A percentile compares a stretch with the other conserved stretches of the same genome.
Conservation (phyloP, 2,888 invertebrate genomes). For the Blastobasis lacticolella region DNA sequence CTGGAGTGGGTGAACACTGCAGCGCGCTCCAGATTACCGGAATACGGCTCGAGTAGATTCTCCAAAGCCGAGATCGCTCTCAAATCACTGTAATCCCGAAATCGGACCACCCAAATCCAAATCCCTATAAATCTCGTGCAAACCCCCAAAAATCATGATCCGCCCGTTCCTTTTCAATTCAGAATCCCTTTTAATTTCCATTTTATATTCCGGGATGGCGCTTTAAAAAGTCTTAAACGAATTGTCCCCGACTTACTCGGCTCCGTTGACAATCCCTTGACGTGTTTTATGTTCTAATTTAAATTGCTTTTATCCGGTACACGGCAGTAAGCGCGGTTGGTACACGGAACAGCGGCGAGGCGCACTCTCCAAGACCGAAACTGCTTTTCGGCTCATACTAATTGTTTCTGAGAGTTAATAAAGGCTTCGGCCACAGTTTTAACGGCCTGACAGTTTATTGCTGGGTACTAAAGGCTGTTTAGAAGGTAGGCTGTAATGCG, state of each 20-base stretch:
- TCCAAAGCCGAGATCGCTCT: too few species aligned
- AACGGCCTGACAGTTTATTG: too few species aligned
- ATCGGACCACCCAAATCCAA: too few species aligned
- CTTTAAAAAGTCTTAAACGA: conserved; percentile 48
- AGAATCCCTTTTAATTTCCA: conserved; percentile 35
- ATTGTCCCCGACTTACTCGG: conserved; percentile 37
- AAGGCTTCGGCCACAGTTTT: not conserved
- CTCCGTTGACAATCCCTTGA: conserved; percentile 56
- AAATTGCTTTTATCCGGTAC: conserved; percentile 52
- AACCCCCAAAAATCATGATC: conserved; percentile 15
- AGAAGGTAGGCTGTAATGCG: too few species aligned
- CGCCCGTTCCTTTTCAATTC: conserved; percentile 36
- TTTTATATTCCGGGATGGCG: conserved; percentile 34
- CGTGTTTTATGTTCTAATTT: conserved; percentile 58
- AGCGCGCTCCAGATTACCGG: too few species aligned
- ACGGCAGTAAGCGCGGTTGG: conserved; percentile 24
- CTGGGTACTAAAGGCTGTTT: too few species aligned
- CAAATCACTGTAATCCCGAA: too few species aligned
- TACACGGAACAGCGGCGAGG: too few species aligned
- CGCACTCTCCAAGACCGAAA: not conserved
- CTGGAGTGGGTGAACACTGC: too few species aligned
- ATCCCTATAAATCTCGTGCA: too few species aligned
- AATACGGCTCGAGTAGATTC: too few species aligned
- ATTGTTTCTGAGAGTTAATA: not conserved
- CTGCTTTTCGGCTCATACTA: not conserved